Conservation (phyloP, 2,113 vertebrate genomes). For the Struthidea cinerea region DNA sequence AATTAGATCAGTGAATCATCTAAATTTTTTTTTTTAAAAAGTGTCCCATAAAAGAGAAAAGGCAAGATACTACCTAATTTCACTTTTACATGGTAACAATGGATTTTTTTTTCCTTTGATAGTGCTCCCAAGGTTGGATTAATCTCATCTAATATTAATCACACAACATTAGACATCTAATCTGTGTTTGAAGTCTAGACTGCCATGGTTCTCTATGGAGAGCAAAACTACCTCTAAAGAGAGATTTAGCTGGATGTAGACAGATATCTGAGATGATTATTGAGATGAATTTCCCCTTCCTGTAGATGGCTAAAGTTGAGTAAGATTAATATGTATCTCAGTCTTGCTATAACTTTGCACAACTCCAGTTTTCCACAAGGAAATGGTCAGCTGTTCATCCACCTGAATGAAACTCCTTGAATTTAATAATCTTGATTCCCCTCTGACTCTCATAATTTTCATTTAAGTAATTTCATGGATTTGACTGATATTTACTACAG, state of each 20-base stretch:
- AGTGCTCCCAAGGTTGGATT: background rate
- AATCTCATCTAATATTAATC: background rate
- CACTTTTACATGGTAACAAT: background rate
- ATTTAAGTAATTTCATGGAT: background rate
- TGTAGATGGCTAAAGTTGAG: background rate
- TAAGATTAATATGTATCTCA: background rate
- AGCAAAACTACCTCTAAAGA: background rate
- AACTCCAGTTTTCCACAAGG: background rate
- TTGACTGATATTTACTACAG: background rate
- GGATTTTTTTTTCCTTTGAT: background rate
- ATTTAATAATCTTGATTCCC: background rate
- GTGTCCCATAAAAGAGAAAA: background rate
- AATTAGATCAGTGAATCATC: background rate
- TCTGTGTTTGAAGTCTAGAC: background rate
- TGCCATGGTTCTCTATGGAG: background rate
- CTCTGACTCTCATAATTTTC: background rate
- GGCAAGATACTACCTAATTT: accelerated
- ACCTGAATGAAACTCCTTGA: background rate
- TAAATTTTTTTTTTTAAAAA: background rate
- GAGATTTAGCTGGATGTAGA: background rate
- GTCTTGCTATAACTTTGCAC: background rate
- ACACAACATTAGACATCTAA: background rate
- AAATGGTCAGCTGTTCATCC: background rate
- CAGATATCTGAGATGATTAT: background rate
- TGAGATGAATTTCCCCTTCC: background rate